Conservation (phyloP, 2,113 vertebrate genomes). For the Sphyrna mokarran region DNA sequence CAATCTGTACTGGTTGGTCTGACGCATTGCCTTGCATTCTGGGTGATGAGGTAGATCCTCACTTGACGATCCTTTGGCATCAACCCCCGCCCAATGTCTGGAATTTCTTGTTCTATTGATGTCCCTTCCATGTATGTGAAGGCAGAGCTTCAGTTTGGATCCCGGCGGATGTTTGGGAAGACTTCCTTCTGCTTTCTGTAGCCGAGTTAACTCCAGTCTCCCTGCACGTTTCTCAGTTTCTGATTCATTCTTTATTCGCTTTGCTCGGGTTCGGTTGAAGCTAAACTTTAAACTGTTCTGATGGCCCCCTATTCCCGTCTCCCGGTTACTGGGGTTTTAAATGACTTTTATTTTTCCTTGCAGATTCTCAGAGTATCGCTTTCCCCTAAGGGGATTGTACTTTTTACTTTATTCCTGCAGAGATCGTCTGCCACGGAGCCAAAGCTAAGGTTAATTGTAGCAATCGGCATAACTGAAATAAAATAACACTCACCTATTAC, state of each 20-base stretch:
- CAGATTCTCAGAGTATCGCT: not conserved
- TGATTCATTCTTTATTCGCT: not conserved
- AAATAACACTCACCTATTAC: not conserved
- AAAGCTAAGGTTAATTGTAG: not conserved
- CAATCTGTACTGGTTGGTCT: not conserved
- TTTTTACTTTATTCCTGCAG: not conserved
- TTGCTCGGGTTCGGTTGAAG: not conserved
- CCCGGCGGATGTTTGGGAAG: not conserved
- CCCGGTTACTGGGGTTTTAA: not conserved
- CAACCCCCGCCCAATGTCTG: too few species aligned
- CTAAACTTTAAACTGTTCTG: not conserved
- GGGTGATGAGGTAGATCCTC: not conserved
- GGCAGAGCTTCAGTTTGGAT: not conserved
- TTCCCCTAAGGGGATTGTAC: not conserved
- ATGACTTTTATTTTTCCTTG: not conserved
- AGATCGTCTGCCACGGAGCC: not conserved
- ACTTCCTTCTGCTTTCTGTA: not conserved
- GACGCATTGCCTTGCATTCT: not conserved
- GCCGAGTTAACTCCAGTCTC: not conserved
- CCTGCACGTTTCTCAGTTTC: not conserved
- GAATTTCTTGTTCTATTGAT: not conserved
- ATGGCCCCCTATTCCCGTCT: not conserved
- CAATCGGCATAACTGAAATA: not conserved
- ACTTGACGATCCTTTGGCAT: not conserved
- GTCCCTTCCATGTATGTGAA: not conserved